Evolutionary conservation across 2,888 invertebrate species (phyloP), one percentile per base, ranked within the genome.

Genomic region (Odontomyia ornata): DNA sequence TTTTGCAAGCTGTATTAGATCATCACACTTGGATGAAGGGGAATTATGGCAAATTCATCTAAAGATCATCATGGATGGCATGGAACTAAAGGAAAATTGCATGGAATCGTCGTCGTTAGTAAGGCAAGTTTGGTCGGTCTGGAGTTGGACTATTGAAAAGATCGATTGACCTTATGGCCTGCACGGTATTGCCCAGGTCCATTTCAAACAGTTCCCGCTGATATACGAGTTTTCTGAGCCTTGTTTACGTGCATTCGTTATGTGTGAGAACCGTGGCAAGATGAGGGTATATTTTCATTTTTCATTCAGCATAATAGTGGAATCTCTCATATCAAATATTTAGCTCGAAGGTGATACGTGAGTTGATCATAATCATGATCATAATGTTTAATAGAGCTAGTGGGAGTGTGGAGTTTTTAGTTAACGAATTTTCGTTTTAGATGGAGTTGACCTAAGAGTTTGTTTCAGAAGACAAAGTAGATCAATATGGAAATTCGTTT

Each of bases 131-230:
- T 9, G 36, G 36, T 9, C 9, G 36, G 36, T 9, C 9, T 36
- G 3, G 9, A 36, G 36, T 36, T 36, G 36, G 36, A 69, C 57
- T 60, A 73, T 73, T 73, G 73, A 73, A 73, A 69, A 57, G 72
- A 76, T 77, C 76, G 76, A 57, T 79, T 79, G 77, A 79, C 79
- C 79, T 65, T 30, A 46, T 73, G 78, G 71, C 76, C 78, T 75
- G 76, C 76, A 78, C 78, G 75, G 75, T 75, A 60, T 78, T 78
- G 75, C 64, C 78, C 71, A 71, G 69, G 47, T 69, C 69, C 47
- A 47, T 69, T 47, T 69, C 46, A 13, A 47, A 46, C 62, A 47
- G 67, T 65, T 52, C 52, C 36, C 36, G 9, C 36, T 36, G 36
- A 36, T 36, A 36, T 36, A 36, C n/a, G n/a, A n/a, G n/a, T n/a